Evolutionary conservation across 2,797 vertebrate genomes (phyloP), one percentile per base, ranked within the genome.

Genomic region (Potorous gilbertii): DNA sequence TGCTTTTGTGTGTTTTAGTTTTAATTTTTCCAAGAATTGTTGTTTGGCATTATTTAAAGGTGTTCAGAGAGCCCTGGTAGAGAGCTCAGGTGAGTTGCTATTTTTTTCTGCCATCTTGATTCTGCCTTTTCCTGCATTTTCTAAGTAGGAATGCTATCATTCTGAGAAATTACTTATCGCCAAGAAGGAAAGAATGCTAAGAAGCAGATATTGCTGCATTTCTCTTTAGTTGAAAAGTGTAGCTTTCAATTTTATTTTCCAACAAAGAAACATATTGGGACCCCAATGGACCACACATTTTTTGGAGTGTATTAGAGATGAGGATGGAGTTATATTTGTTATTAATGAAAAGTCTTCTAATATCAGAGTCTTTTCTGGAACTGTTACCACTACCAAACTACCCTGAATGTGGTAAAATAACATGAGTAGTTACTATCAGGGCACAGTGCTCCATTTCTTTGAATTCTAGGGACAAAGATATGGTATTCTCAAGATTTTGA

Each of bases 371-470:
- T 56, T 55, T 93, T 95, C 90, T 34, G 66, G 54, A 92, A 1
- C 0, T 14, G 4, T 6, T 91, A 94, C 46, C 87, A 91, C 92
- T 56, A 90, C 74, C 13, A 91, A 40, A 3, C 16, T 55, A n/a
- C 46, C 4, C 91, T 95, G 94, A 24, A 95, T 91, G 56, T 56
- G 66, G 3, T 12, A 24, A 62, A 59, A 90, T 1, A 96, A 28
- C 9, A 54, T 28, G 8, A 18, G 91, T 62, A 92, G 12, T n/a
- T 56, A 90, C 1, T 90, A 6, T 16, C 52, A 90, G 54, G 93
- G 4, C 56, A 95, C 91, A 91, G 54, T 93, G 55, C 62, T 94
- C 14, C 90, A 66, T 55, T 92, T 55, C 13, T 54, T 93, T 95
- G 93, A 34, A 24, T 95, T 94, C 90, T 90, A 90, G 55, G 0